Evolutionary conservation across 2,797 vertebrate genomes (phyloP).

Genomic region (Esox lucius): DNA sequence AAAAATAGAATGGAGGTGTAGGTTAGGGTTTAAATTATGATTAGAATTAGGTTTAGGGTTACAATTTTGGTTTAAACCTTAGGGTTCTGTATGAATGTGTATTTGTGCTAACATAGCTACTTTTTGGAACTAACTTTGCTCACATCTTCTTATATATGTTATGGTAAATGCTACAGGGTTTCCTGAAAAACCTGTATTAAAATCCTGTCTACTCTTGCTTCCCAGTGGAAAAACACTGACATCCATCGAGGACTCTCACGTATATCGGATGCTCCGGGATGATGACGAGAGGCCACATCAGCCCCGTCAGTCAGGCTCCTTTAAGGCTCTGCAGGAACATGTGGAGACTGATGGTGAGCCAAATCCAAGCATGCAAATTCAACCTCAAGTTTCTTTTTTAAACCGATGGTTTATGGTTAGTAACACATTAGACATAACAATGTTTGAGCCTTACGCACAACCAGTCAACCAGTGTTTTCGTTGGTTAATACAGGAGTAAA

Average conservation of each 20-base stretch:
- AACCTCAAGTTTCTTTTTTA: too few species aligned
- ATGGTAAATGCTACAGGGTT: not conserved
- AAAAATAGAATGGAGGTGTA: too few species aligned
- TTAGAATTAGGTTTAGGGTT: too few species aligned
- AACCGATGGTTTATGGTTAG: too few species aligned
- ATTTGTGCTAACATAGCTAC: not conserved
- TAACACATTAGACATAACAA: not conserved
- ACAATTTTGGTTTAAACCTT: too few species aligned
- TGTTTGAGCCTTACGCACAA: not conserved
- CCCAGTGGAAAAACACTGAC: constrained; percentile 77
- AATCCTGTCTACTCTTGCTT: constrained; percentile 24
- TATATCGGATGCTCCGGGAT: constrained; percentile 91
- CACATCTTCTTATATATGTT: not conserved
- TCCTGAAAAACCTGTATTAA: not conserved
- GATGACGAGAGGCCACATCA: constrained; percentile 77
- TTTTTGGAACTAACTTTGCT: not conserved
- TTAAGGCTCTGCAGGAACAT: constrained; percentile 91
- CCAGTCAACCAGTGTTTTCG: too few species aligned
- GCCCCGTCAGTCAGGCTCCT: constrained; percentile 95
- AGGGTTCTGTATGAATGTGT: too few species aligned
- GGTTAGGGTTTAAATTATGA: too few species aligned
- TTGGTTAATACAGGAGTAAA: not conserved
- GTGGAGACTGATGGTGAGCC: constrained; percentile 87
- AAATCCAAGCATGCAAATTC: not conserved
- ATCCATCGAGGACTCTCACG: constrained; percentile 84